Conservation (phyloP, 23 tunicate species). For the Botrylloides violaceus region DNA sequence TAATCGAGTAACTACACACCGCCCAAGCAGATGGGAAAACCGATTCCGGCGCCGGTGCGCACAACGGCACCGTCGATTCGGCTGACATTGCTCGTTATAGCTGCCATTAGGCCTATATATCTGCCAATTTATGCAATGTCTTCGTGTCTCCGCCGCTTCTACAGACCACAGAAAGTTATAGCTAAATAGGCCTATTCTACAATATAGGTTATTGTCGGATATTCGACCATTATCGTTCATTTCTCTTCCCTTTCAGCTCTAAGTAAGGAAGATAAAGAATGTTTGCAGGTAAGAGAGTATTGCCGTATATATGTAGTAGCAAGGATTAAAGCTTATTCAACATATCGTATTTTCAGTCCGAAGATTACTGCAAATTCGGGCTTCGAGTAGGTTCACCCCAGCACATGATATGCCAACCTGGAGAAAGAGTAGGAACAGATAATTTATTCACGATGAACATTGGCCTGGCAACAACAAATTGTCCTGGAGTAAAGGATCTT, state of each 20-base stretch:
- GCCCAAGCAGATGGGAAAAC: no score
- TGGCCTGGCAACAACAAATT: background rate
- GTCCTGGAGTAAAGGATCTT: background rate
- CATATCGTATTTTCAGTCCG: background rate
- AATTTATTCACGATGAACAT: background rate
- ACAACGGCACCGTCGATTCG: no score
- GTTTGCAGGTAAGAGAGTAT: background rate
- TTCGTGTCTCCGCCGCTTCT: no score
- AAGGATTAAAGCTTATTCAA: background rate
- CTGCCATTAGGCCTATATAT: no score
- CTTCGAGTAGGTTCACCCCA: background rate
- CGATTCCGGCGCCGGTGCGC: no score
- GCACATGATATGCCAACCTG: background rate
- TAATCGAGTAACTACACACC: no score
- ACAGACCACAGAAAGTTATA: no score
- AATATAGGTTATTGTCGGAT: no score
- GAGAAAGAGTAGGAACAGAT: background rate
- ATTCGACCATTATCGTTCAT: no score
- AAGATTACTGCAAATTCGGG: background rate
- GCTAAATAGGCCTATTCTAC: no score
- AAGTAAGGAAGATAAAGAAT: background rate
- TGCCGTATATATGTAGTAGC: background rate
- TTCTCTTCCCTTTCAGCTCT: background rate
- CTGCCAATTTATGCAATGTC: no score
- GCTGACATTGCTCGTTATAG: no score